These are phyloP conservation scores for Vicugna pacos DNA, from an alignment of 2,113 vertebrate genomes.

Conservation along the genomic window DNA sequence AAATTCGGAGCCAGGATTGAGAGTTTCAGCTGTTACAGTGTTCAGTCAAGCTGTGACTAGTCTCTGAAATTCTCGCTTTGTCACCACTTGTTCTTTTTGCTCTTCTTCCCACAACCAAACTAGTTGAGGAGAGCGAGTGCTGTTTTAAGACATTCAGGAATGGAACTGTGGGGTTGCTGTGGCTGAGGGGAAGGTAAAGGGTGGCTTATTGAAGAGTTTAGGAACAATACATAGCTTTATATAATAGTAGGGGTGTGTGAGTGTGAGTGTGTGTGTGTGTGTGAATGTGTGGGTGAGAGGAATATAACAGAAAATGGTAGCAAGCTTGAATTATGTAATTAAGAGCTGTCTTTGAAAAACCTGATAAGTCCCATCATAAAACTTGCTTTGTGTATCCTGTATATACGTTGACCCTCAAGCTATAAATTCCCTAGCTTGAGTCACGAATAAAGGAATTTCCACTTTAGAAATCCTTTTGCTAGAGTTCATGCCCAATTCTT, in stretches of 20 bases:
- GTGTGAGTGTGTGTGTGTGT: background rate
- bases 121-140: background rate
- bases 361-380: background rate
- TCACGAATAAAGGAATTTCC: background rate
- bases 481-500: background rate
- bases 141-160: background rate
- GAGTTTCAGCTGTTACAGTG: background rate
- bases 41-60: background rate
- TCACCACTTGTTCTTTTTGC: background rate
- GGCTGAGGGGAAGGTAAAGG: background rate
- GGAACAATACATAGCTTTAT: background rate
- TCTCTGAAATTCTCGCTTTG: background rate
- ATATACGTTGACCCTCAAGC: background rate
- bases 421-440: background rate
- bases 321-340: conserved; percentile 1
- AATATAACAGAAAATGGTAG: background rate
- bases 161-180: background rate
- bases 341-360: conserved; percentile 30
- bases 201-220: background rate
- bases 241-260: background rate
- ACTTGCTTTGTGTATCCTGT: background rate
- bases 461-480: background rate
- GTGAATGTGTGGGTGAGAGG: background rate
- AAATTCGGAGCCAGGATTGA: background rate
- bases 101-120: background rate